Base-by-base conservation (phyloP, 2,888 invertebrate species). In the Ennomos quercinarius region DNA sequence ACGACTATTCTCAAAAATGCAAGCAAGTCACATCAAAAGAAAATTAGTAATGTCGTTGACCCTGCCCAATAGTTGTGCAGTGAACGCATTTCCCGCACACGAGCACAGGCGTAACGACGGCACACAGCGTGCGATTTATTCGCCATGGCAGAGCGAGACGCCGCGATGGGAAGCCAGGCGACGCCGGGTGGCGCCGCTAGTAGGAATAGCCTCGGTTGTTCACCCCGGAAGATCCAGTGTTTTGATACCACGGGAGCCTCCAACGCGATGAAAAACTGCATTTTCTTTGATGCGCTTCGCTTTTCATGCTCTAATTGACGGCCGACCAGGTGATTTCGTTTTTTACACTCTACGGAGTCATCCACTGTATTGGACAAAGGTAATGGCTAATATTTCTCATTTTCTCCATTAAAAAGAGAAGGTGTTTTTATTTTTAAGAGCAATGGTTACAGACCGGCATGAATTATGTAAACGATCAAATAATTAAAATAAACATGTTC, bases 141-240 rank as follows among this genome's bases (percentile, higher is more conserved):
- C 87, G 87, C 86, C 12, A 37, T 9, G 78, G 71, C 47, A 61
- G 60, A 61, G 74, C 70, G 75, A 68, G 70, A 76, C 67, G 77
- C 66, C 76, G 72, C 51, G 27, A 2, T 6, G 27, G 66, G 77
- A 71, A 78, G 66, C 63, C 67, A 77, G 72, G 82, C 79, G 79
- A 70, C 78, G 84, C 76, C 82, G 82, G 77, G 84, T 69, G 85
- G 80, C 72, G 71, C 61, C 76, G 80, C 76, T 67, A 79, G 84
- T 80, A 84, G 80, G 77, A 80, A 79, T 83, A 80, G 73, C 73
- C 67, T 74, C 77, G 92, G 91, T 75, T 91, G 79, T 90, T 90
- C 86, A 93, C 92, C 93, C 91, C 92, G 91, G 89, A 91, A 91
- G 89, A 93, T 91, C 85, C 91, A 91, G 85, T 93, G 91, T 93